Percentiles rank a stretch among this genome's conserved stretches.
These are phyloP conservation scores for Microcaecilia unicolor DNA, from an alignment of 2,797 vertebrate species.

Conservation along the genomic window DNA sequence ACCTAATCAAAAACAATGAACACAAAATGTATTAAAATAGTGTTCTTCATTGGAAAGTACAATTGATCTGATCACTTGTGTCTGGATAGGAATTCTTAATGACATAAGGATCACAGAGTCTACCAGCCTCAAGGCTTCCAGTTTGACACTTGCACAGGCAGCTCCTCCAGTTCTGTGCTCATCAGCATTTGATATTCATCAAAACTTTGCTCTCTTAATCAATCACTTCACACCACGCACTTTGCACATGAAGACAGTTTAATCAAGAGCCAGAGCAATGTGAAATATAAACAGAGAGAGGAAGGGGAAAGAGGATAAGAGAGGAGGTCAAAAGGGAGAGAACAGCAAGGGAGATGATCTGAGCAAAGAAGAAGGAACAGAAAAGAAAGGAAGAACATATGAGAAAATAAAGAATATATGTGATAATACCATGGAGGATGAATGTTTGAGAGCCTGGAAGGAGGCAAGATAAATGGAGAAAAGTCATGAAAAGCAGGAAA, in stretches of 20 bases:
- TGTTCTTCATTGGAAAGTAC: accelerated
- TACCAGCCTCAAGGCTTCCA: neutral
- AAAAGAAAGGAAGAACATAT: no score
- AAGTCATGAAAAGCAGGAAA: no score
- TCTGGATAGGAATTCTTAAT: accelerated
- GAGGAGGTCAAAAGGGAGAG: no score
- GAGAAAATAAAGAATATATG: no score
- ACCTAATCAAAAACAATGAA: neutral
- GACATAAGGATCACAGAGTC: accelerated
- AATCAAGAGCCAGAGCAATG: slow-evolving; percentile 13
- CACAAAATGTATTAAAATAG: accelerated
- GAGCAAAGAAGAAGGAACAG: no score
- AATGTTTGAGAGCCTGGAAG: no score
- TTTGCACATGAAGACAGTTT: neutral
- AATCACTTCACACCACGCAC: neutral
- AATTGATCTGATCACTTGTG: accelerated
- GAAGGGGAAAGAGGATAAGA: no score
- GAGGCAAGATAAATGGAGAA: no score
- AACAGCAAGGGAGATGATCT: no score
- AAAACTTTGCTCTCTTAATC: slow-evolving; percentile 6
- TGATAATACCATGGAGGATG: no score
- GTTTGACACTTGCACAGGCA: neutral
- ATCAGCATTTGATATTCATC: slow-evolving; percentile 2
- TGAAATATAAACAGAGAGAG: no score
- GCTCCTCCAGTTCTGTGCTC: neutral